A percentile compares a stretch with the other conserved stretches of the same genome.
These are phyloP conservation scores for Lophochroa leadbeateri DNA, from an alignment of 2,113 vertebrate genomes.

Conservation along the genomic window DNA sequence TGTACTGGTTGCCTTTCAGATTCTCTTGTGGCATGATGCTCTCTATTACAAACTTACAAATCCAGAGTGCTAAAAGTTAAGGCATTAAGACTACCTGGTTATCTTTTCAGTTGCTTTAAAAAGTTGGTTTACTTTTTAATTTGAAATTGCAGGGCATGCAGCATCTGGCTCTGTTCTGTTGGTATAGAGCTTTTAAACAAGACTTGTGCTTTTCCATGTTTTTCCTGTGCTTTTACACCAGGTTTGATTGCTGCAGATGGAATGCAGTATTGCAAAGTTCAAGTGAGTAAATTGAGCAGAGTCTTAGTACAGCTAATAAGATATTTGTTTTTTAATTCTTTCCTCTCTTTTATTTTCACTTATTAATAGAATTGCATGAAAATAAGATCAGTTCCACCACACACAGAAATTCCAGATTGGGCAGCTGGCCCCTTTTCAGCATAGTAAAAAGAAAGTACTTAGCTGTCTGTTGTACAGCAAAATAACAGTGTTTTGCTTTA, in stretches of 20 bases:
- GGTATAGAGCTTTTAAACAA: background rate
- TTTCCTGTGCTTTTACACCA: background rate
- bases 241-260: slow-evolving; percentile 1
- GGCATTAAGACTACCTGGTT: background rate
- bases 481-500: background rate
- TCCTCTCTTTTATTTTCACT: background rate
- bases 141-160: background rate
- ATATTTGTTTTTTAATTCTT: background rate
- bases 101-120: background rate
- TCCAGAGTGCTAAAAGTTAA: background rate
- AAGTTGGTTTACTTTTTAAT: background rate
- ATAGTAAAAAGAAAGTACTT: background rate
- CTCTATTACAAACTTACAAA: background rate
- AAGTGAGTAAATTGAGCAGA: background rate
- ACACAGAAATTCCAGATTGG: background rate
- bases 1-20: background rate
- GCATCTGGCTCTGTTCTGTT: background rate
- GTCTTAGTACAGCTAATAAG: background rate
- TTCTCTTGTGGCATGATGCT: background rate
- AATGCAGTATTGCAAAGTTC: background rate
- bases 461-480: background rate
- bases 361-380: background rate
- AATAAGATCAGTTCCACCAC: background rate
- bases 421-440: background rate
- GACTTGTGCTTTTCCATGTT: background rate